Conservation (phyloP, 2,113 vertebrate species). For the Tachysurus fulvidraco region DNA sequence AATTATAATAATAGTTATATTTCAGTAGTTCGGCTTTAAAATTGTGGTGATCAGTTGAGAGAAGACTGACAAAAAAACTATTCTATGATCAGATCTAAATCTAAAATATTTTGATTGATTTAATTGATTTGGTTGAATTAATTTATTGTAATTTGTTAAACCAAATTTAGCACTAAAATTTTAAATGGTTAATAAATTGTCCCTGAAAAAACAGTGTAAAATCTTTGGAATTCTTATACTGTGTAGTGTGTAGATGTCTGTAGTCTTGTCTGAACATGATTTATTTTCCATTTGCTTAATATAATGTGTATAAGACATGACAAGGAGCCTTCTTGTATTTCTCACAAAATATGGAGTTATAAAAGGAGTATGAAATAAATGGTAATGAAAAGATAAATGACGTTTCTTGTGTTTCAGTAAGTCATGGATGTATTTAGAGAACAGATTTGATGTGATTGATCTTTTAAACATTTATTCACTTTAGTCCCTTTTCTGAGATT, state of each 20-base stretch:
- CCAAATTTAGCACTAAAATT: background rate
- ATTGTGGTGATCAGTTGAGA: background rate
- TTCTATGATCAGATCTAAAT: too few relatives aligned
- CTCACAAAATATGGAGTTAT: background rate
- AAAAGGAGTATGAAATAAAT: background rate
- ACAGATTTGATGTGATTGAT: background rate
- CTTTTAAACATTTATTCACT: background rate
- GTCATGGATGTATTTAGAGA: background rate
- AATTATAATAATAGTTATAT: background rate
- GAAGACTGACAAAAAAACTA: background rate
- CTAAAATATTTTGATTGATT: background rate
- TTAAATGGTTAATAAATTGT: background rate
- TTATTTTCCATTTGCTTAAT: conserved; percentile 9
- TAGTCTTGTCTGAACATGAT: conserved; percentile 19
- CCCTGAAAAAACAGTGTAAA: background rate
- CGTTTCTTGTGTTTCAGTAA: background rate
- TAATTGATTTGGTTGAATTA: background rate
- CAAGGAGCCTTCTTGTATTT: background rate
- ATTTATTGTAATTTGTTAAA: background rate
- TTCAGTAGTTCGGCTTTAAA: background rate
- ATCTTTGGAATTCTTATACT: background rate
- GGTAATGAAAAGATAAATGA: background rate
- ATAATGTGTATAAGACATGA: conserved; percentile 5
- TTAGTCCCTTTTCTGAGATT: background rate
- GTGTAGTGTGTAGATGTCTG: conserved; percentile 1